These are phyloP conservation scores for Nothura maculosa DNA, from an alignment of 2,797 vertebrate genomes.

Conservation along the genomic window DNA sequence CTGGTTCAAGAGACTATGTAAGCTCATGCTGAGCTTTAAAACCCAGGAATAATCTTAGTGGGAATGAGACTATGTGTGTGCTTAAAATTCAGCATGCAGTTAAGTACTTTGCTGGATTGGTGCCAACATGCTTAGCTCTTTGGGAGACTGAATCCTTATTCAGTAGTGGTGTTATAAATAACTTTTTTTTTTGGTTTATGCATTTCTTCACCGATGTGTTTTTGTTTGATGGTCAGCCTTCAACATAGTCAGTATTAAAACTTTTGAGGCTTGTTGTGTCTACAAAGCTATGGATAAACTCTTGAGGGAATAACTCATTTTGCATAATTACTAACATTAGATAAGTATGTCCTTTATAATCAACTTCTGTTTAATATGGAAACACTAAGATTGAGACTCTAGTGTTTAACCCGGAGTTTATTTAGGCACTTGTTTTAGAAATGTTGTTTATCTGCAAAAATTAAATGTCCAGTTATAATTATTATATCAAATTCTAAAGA, in stretches of 20 bases:
- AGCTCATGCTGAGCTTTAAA: constrained; percentile 29
- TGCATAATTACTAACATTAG: constrained; percentile 62
- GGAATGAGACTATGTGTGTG: constrained; percentile 52
- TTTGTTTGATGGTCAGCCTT: constrained; percentile 37
- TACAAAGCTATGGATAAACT: constrained; percentile 58
- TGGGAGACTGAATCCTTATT: constrained; percentile 34
- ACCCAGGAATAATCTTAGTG: constrained; percentile 32
- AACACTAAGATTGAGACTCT: constrained; percentile 23
- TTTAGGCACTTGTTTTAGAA: constrained; percentile 26
- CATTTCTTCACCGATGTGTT: constrained; percentile 40
- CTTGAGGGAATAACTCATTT: constrained; percentile 52
- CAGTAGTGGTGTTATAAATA: not conserved
- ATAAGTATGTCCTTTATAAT: constrained; percentile 72
- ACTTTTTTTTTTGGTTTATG: constrained; percentile 19
- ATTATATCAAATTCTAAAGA: not conserved
- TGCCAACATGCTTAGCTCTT: constrained; percentile 45
- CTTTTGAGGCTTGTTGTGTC: constrained; percentile 69
- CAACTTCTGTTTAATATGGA: constrained; percentile 59
- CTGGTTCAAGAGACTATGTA: not conserved
- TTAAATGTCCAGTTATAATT: not conserved
- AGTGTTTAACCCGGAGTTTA: constrained; percentile 34
- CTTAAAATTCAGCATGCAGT: constrained; percentile 66
- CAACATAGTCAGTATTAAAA: constrained; percentile 59
- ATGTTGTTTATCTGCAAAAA: constrained; percentile 22
- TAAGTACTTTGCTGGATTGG: constrained; percentile 25